Base-by-base conservation (phyloP, 37 sponge, comb jelly and placozoan species). In the Hexactinellida sp. region DNA sequence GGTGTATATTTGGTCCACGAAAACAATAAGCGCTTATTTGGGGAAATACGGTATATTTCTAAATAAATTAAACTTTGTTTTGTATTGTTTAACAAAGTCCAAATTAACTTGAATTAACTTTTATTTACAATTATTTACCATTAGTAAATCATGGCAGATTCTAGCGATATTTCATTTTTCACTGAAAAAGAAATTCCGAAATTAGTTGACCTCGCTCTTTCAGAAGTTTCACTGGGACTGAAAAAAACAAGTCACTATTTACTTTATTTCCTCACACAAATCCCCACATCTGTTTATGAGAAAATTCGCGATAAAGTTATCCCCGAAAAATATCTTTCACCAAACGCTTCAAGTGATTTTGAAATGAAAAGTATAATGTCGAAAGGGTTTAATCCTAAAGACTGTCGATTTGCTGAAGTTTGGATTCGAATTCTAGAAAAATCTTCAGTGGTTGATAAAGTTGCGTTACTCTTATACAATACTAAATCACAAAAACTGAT, bases 381-480 rank as follows among this genome's bases (percentile, higher is more conserved):
- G 34, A 23, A 7, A 7, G 76, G 76, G 5, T 23, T 10, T 7
- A 63, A 3, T 3, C 32, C 3, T 10, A n/a, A 63, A 23, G 76
- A 7, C 3, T 63, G 30, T 63, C 76, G 76, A 32, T 63, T 63
- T 23, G 76, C 76, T 32, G 76, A 63, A 63, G 30, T 63, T 63
- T 63, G 76, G 76, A 63, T 63, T 32, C 76, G 30, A n/a, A 63
- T 63, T 63, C 34, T 63, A 63, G 76, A 63, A 63, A 63, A 63
- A 23, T 63, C 76, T 23, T 63, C 76, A 10, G 76, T 63, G 5
- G 30, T 63, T n/a, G 76, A 63, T 28, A 63, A 63, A 63, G 76
- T 63, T n/a, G 25, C 76, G 32, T 28, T 63, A 63, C 5, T 63
- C 76, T 21, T 63, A 28, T 23, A 63, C 76, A 63, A 63, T n/a